Percentiles rank a stretch among this genome's conserved stretches.
These are phyloP conservation scores for Drosophila simulans DNA, from an alignment of 1,140 invertebrate genomes.

Conservation along the genomic window DNA sequence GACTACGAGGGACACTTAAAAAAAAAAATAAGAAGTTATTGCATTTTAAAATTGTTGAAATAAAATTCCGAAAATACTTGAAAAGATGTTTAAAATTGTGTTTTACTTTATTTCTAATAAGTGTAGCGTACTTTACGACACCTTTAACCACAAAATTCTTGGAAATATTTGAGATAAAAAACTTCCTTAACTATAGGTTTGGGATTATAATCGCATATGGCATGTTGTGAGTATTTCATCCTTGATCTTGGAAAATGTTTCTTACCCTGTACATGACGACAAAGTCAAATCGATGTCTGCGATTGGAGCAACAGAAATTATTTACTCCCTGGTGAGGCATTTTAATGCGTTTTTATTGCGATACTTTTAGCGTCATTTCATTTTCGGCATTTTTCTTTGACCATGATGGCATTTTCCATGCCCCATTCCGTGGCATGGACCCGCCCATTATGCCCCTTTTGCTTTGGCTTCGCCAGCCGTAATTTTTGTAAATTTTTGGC, in stretches of 20 bases:
- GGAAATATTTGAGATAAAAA: too few relatives aligned
- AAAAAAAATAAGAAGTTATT: not conserved
- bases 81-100: not conserved
- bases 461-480: conserved; percentile 13
- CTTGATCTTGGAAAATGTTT: not conserved
- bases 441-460: conserved; percentile 1
- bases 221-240: not conserved
- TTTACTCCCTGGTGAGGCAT: conserved; percentile 58
- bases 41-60: too few relatives aligned
- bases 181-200: too few relatives aligned
- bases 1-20: conserved; percentile 5
- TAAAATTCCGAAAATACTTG: too few relatives aligned
- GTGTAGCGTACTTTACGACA: not conserved
- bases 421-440: not conserved
- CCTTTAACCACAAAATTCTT: not conserved
- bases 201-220: not conserved
- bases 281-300: conserved; percentile 14
- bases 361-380: conserved; percentile 68
- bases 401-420: conserved; percentile 37
- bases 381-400: conserved; percentile 69
- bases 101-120: not conserved
- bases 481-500: conserved; percentile 38
- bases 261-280: conserved; percentile 8
- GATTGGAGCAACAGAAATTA: conserved; percentile 52
- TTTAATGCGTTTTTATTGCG: conserved; percentile 79